Evolutionary conservation across 2,888 invertebrate species (phyloP).

Genomic region (Glomeris marginata): DNA sequence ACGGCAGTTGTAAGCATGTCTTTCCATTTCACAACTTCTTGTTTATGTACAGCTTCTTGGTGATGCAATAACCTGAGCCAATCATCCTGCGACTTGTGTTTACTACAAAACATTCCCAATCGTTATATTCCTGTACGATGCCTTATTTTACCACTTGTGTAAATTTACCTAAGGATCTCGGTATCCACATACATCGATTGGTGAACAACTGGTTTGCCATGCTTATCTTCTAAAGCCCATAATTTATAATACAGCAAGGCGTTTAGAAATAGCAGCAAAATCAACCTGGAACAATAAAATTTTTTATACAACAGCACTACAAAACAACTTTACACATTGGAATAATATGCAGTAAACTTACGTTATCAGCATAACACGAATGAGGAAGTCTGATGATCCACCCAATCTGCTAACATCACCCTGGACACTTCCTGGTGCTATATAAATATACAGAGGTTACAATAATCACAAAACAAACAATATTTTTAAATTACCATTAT

Average conservation of each 20-base stretch:
- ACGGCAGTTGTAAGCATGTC: constrained; percentile 30
- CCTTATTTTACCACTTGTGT: too few species aligned
- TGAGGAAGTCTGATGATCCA: constrained; percentile 5
- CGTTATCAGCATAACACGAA: constrained; percentile 10
- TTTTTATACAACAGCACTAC: background rate
- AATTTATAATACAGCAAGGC: constrained; percentile 70
- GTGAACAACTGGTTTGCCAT: constrained; percentile 19
- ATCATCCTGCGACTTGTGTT: constrained; percentile 48
- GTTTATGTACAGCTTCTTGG: constrained; percentile 63
- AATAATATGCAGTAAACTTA: constrained; percentile 1
- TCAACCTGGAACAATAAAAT: constrained; percentile 27
- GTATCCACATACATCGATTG: constrained; percentile 23
- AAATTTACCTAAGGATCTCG: background rate
- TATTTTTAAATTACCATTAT: too few species aligned
- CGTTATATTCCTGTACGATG: too few species aligned
- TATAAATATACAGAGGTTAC: background rate
- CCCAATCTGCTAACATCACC: background rate
- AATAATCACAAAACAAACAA: background rate
- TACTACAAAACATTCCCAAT: constrained; percentile 31
- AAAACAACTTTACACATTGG: background rate
- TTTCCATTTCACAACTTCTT: constrained; percentile 70
- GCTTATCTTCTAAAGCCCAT: constrained; percentile 49
- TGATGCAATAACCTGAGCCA: constrained; percentile 65
- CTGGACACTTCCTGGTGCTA: background rate
- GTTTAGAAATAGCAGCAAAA: constrained; percentile 50